Conservation (phyloP, 2,888 invertebrate species). For the Cephus spinipes region DNA sequence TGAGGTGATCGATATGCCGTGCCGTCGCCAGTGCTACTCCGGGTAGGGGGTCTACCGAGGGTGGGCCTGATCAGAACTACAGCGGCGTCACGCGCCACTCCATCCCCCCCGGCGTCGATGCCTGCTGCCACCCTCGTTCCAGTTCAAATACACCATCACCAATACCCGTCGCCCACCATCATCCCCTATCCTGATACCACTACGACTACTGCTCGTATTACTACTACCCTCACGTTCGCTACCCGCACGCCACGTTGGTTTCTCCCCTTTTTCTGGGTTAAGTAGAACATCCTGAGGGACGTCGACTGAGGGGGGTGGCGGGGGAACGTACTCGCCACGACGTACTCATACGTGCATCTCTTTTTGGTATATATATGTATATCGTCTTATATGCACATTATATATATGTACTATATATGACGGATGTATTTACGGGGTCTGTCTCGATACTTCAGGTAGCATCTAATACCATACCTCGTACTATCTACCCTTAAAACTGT, state of each 20-base stretch:
- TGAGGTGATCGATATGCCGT: slow-evolving; percentile 38
- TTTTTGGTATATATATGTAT: neutral
- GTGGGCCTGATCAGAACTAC: slow-evolving; percentile 16
- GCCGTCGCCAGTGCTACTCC: slow-evolving; percentile 30
- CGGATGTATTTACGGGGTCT: neutral
- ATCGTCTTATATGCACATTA: too few relatives aligned
- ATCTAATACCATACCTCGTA: neutral
- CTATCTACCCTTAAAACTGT: neutral
- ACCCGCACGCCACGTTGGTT: slow-evolving; percentile 20
- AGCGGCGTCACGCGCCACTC: slow-evolving; percentile 29
- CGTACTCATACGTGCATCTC: neutral
- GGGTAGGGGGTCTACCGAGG: slow-evolving; percentile 8
- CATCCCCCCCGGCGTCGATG: slow-evolving; percentile 28
- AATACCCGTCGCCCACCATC: neutral
- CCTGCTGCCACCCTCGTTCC: slow-evolving; percentile 29
- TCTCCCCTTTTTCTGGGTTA: slow-evolving; percentile 34
- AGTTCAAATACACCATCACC: slow-evolving; percentile 21
- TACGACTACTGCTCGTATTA: neutral
- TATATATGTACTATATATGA: neutral
- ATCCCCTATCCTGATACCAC: neutral
- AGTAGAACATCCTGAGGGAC: slow-evolving; percentile 32
- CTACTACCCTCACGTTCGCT: slow-evolving; percentile 1
- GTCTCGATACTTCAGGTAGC: neutral
- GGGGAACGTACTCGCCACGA: neutral
- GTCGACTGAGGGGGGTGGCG: neutral